Conservation (phyloP, 2,797 vertebrate genomes). For the Lithobates sylvaticus region DNA sequence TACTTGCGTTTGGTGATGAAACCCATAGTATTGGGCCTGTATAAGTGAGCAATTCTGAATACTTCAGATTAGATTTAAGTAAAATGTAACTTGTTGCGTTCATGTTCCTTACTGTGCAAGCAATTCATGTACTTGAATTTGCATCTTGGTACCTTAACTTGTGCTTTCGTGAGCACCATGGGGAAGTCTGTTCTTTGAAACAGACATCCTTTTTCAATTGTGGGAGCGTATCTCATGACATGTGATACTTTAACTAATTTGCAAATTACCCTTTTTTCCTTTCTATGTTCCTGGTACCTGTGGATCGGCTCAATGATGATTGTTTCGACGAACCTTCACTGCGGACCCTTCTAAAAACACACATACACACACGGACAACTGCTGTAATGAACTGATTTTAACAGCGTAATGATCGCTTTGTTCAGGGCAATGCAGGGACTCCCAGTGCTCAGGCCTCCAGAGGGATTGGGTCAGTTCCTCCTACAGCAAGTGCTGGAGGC, state of each 20-base stretch:
- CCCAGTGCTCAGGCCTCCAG: constrained; percentile 86
- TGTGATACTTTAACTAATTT: constrained; percentile 97
- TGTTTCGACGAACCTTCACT: constrained; percentile 98
- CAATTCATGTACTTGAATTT: background rate
- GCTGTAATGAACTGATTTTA: constrained; percentile 83
- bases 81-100: background rate
- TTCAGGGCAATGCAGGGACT: constrained; percentile 88
- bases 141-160: constrained; percentile 67
- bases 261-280: constrained; percentile 99
- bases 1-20: background rate
- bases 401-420: constrained; percentile 98
- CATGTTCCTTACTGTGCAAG: background rate
- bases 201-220: constrained; percentile 84
- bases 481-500: constrained; percentile 74
- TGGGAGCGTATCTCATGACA: constrained; percentile 87
- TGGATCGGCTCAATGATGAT: constrained; percentile 99
- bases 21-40: background rate
- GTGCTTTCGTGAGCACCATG: constrained; percentile 83
- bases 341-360: constrained; percentile 88
- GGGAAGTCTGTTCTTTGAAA: constrained; percentile 83
- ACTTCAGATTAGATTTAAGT: background rate
- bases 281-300: constrained; percentile 99
- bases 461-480: constrained; percentile 86
- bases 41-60: background rate
- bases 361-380: constrained; percentile 87